Conservation (phyloP, 37 sponge, comb jelly and placozoan species). For the Beroe ovata region DNA sequence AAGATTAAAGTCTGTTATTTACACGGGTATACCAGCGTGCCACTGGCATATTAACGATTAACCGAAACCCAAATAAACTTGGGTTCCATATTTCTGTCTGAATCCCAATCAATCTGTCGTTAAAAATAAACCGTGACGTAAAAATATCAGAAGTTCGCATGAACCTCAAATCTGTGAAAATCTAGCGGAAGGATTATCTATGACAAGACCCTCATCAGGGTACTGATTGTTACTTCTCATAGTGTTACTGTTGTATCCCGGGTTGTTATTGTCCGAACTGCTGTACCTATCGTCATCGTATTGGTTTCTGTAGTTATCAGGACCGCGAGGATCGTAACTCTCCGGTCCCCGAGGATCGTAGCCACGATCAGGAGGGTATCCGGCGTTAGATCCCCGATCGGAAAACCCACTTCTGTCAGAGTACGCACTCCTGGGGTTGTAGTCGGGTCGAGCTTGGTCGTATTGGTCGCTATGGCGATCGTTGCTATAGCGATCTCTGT, state of each 20-base stretch:
- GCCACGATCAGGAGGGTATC: neutral
- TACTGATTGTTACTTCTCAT: neutral
- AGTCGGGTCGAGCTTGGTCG: neutral
- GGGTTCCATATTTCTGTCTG: too few species aligned
- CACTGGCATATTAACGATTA: too few species aligned
- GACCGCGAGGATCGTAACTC: neutral
- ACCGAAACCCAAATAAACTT: too few species aligned
- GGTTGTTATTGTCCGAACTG: neutral
- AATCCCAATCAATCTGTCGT: too few species aligned
- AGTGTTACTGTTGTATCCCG: neutral
- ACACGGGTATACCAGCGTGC: too few species aligned
- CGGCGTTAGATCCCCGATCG: neutral
- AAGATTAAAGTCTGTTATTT: too few species aligned
- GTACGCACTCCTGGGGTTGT: neutral
- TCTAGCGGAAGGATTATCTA: slow-evolving; percentile 31
- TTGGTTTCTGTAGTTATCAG: neutral
- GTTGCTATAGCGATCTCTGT: neutral
- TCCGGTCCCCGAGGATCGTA: neutral
- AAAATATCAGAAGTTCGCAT: too few species aligned
- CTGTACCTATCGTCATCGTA: slow-evolving; percentile 56
- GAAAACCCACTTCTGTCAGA: neutral
- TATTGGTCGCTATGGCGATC: neutral
- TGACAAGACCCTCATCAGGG: neutral
- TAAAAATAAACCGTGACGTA: too few species aligned
- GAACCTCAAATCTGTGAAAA: slow-evolving; percentile 55